Percentiles rank a stretch among this genome's conserved stretches.
These are phyloP conservation scores for Microctenopoma lineatum DNA, from an alignment of 2,797 vertebrate genomes.

Conservation along the genomic window DNA sequence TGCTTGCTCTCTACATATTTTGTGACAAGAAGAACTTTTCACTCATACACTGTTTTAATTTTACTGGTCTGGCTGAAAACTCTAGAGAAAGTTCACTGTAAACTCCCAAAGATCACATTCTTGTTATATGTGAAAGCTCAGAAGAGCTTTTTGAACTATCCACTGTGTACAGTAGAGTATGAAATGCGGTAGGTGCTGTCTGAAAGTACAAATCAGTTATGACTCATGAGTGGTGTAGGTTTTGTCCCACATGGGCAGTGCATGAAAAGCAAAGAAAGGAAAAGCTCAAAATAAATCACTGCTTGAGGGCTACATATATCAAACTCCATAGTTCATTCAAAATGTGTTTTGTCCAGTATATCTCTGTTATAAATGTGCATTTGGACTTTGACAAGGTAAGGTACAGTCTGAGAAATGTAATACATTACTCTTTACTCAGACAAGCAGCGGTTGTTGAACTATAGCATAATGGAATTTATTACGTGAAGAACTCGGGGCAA, in stretches of 20 bases:
- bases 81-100: constrained; percentile 29
- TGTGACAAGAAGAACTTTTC: constrained; percentile 57
- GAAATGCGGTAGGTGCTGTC: constrained; percentile 63
- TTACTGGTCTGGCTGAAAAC: constrained; percentile 27
- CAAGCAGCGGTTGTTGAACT: constrained; percentile 67
- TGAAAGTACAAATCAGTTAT: constrained; percentile 72
- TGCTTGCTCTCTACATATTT: constrained; percentile 28
- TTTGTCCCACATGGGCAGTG: constrained; percentile 59
- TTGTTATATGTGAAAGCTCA: constrained; percentile 59
- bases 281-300: constrained; percentile 75
- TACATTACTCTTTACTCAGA: constrained; percentile 66
- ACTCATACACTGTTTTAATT: constrained; percentile 36
- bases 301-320: constrained; percentile 71
- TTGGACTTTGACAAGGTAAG: constrained; percentile 64
- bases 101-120: constrained; percentile 47
- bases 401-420: constrained; percentile 69
- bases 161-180: constrained; percentile 35
- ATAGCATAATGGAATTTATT: constrained; percentile 67
- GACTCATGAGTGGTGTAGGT: constrained; percentile 72
- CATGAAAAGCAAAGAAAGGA: constrained; percentile 56
- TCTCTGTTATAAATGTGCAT: constrained; percentile 70
- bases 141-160: constrained; percentile 60
- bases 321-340: constrained; percentile 73
- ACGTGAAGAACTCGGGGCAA: constrained; percentile 53
- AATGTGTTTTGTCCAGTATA: constrained; percentile 70